Evolutionary conservation across 1,140 invertebrate species (phyloP), one percentile per base, ranked within the genome.

Genomic region (Cydia pomonella): DNA sequence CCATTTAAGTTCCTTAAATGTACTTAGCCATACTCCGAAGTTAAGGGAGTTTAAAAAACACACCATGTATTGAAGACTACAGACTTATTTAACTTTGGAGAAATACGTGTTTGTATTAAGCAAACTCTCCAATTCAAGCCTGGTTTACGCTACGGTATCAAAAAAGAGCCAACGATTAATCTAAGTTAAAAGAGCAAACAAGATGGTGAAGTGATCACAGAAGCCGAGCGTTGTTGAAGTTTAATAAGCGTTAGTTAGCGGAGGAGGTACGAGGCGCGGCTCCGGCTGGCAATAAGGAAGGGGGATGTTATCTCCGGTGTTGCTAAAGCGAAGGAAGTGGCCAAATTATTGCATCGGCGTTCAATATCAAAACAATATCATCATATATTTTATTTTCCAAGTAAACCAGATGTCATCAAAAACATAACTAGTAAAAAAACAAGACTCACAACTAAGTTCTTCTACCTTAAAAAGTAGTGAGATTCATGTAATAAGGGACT

Each of bases 241-340:
- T 92, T 92, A 92, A 92, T 92, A 92, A 92, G 89, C 88, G 89
- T 90, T 92, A 90, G 91, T 92, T 90, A 86, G 86, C 84, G 86
- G 82, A 13, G 64, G 59, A 7, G 81, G 80, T 79, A 79, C 86
- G 85, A 80, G 33, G 21, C 63, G 47, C 64, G 23, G 72, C 53
- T 59, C 53, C 81, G 82, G 86, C 79, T 78, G 82, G 86, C 87
- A 89, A 91, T 91, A 92, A 89, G 84, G 89, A 69, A 89, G 84
- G 89, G 79, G 79, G 75, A 82, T 82, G 83, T 90, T 89, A 92
- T 92, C 89, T 92, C 89, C 89, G 89, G 88, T 89, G 82, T 81
- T 76, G 76, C 77, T 80, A 75, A 79, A 76, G 64, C 81, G 75
- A 76, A 79, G 81, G 76, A 80, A 77, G 69, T 81, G 76, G 82